Percentiles rank a stretch among this genome's conserved stretches.
Evolutionary conservation across 2,888 invertebrate genomes (phyloP).

Genomic region (Standfussiana lucernea): DNA sequence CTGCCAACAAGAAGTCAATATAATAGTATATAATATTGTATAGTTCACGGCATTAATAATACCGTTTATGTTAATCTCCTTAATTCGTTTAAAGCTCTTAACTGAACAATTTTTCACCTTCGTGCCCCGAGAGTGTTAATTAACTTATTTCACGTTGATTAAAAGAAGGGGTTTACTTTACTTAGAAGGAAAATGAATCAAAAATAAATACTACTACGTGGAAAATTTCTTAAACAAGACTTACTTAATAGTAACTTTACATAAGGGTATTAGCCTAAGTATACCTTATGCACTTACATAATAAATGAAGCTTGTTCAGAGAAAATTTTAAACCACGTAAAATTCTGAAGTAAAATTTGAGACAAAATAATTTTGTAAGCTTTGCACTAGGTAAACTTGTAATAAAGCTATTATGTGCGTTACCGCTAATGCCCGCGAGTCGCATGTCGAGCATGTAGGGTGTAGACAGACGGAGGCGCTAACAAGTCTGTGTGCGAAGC

Average conservation of each 20-base stretch:
- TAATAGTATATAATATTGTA: conserved; percentile 38
- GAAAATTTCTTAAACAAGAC: conserved; percentile 24
- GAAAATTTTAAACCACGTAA: conserved; percentile 32
- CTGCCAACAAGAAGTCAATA: conserved; percentile 47
- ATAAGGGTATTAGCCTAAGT: conserved; percentile 34
- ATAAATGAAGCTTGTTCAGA: conserved; percentile 41
- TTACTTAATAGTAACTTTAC: conserved; percentile 21
- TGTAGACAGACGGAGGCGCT: conserved; percentile 39
- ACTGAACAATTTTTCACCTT: conserved; percentile 69
- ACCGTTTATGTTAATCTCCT: conserved; percentile 58
- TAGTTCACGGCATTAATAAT: conserved; percentile 59
- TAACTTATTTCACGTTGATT: conserved; percentile 67
- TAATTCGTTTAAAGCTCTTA: conserved; percentile 64
- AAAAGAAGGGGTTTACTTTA: conserved; percentile 61
- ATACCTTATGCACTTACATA: conserved; percentile 33
- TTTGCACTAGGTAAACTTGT: conserved; percentile 21
- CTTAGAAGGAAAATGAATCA: conserved; percentile 62
- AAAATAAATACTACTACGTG: conserved; percentile 59
- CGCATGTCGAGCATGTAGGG: conserved; percentile 12
- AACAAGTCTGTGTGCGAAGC: conserved; percentile 52
- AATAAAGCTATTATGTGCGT: conserved; percentile 45
- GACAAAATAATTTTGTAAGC: conserved; percentile 49
- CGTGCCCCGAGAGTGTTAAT: conserved; percentile 64
- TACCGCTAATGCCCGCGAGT: conserved; percentile 49
- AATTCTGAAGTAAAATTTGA: conserved; percentile 39